phyloP scores from a whole-genome alignment of 2,888 invertebrate genomes.

The Epistrophella euchroma region DNA sequence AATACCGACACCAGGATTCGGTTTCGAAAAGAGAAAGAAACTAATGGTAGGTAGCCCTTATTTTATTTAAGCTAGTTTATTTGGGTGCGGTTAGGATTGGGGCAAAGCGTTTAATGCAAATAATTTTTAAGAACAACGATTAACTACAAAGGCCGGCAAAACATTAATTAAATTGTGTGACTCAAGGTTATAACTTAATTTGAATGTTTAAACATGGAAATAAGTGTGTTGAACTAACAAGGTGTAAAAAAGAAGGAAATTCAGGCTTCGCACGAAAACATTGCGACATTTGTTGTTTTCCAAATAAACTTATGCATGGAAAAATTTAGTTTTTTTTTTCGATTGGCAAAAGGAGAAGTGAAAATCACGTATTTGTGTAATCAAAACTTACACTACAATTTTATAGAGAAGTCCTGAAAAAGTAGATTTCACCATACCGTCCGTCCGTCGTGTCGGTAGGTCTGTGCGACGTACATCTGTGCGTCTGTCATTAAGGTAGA shows the following conservation, averaged over 20 bases:
- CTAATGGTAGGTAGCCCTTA: neutral
- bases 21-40: neutral
- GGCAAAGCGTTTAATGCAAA: neutral
- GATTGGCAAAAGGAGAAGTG: too few relatives aligned
- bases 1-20: too few relatives aligned
- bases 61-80: neutral
- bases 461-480: too few relatives aligned
- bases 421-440: too few relatives aligned
- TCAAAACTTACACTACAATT: too few relatives aligned
- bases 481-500: too few relatives aligned
- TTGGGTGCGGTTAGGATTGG: neutral
- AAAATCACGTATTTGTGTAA: too few relatives aligned
- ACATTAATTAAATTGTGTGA: neutral
- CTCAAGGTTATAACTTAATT: slow-evolving; percentile 12
- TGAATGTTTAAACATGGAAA: neutral
- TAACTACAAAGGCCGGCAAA: neutral
- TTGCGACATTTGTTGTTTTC: too few relatives aligned
- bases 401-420: too few relatives aligned
- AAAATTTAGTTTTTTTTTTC: too few relatives aligned
- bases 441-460: too few relatives aligned
- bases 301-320: too few relatives aligned
- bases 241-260: neutral
- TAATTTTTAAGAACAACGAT: neutral
- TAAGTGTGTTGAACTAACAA: neutral
- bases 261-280: neutral